A percentile compares a stretch with the other conserved stretches of the same genome.
These are phyloP conservation scores for Actinopyga echinites DNA, from an alignment of 53 echinoderm and acorn worm species.

Conservation along the genomic window DNA sequence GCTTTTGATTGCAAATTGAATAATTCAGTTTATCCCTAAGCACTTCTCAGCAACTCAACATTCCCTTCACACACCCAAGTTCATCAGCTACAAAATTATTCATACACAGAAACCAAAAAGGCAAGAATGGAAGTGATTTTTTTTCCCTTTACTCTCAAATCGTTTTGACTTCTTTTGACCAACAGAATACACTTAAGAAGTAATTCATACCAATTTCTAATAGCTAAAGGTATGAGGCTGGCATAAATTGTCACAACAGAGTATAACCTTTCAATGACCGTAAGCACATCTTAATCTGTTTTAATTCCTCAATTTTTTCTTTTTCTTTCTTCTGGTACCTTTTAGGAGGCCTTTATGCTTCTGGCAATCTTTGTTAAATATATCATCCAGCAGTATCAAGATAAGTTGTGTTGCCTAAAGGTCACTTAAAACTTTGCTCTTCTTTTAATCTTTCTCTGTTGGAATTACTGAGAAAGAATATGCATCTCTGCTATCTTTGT, in stretches of 20 bases:
- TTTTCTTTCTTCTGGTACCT: not conserved
- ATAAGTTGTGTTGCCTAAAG: not conserved
- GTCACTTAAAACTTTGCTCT: not conserved
- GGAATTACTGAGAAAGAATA: too few relatives aligned
- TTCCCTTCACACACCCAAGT: too few relatives aligned
- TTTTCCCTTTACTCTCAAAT: too few relatives aligned
- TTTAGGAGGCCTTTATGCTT: not conserved
- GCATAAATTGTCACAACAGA: slow-evolving; percentile 15
- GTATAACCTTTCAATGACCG: slow-evolving; percentile 9
- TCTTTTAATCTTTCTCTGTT: not conserved
- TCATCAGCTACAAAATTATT: too few relatives aligned
- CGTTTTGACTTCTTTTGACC: too few relatives aligned
- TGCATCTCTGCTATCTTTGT: too few relatives aligned
- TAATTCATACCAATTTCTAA: too few relatives aligned
- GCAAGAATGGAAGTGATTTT: too few relatives aligned
- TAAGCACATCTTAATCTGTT: not conserved
- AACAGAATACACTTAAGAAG: too few relatives aligned
- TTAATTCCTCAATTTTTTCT: not conserved
- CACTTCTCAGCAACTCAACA: too few relatives aligned
- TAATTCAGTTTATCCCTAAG: slow-evolving; percentile 34
- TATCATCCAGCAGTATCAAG: slow-evolving; percentile 3
- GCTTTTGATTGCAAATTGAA: not conserved
- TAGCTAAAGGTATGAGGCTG: not conserved
- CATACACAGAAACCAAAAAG: too few relatives aligned
- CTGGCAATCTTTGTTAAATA: not conserved